A percentile compares a stretch with the other conserved stretches of the same genome.
Evolutionary conservation across 1,140 invertebrate species (phyloP).

Genomic region (Dermatophagoides farinae): DNA sequence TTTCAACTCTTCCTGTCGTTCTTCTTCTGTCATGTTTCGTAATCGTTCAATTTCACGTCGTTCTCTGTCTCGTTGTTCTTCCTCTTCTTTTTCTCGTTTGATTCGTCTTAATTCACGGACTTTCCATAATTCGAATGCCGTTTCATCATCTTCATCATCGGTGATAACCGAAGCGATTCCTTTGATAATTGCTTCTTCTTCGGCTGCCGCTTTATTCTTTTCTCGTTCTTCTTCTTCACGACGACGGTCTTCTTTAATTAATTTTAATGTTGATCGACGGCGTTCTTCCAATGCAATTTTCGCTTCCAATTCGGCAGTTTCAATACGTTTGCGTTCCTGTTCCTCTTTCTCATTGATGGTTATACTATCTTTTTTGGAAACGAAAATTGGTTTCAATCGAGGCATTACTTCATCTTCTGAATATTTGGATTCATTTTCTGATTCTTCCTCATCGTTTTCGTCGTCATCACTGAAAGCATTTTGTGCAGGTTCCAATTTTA

Average conservation of each 20-base stretch:
- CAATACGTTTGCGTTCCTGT: constrained; percentile 49
- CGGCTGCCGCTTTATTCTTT: constrained; percentile 28
- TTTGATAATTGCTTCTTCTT: constrained; percentile 27
- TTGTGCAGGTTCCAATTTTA: constrained; percentile 27
- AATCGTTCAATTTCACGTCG: constrained; percentile 71
- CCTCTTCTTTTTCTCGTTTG: constrained; percentile 82
- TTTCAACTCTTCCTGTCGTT: constrained; percentile 62
- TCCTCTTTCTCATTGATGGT: constrained; percentile 83
- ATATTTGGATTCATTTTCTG: constrained; percentile 65
- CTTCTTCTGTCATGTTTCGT: constrained; percentile 88
- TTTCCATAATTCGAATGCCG: constrained; percentile 96
- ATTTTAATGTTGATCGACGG: constrained; percentile 55
- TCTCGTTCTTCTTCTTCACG: constrained; percentile 51
- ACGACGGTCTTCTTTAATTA: constrained; percentile 71
- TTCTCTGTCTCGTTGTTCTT: constrained; percentile 49
- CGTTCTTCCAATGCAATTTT: constrained; percentile 59
- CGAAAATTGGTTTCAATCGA: constrained; percentile 87
- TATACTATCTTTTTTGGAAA: constrained; percentile 75
- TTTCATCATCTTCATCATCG: constrained; percentile 93
- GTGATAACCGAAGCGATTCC: constrained; percentile 70
- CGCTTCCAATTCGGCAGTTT: neutral
- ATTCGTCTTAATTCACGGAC: constrained; percentile 81
- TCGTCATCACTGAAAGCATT: constrained; percentile 21
- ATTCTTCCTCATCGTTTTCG: constrained; percentile 36
- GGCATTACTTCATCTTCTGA: constrained; percentile 43